A percentile compares a stretch with the other conserved stretches of the same genome.
These are phyloP conservation scores for Psittacara wagleri DNA, from an alignment of 2,113 vertebrate species.

Conservation along the genomic window DNA sequence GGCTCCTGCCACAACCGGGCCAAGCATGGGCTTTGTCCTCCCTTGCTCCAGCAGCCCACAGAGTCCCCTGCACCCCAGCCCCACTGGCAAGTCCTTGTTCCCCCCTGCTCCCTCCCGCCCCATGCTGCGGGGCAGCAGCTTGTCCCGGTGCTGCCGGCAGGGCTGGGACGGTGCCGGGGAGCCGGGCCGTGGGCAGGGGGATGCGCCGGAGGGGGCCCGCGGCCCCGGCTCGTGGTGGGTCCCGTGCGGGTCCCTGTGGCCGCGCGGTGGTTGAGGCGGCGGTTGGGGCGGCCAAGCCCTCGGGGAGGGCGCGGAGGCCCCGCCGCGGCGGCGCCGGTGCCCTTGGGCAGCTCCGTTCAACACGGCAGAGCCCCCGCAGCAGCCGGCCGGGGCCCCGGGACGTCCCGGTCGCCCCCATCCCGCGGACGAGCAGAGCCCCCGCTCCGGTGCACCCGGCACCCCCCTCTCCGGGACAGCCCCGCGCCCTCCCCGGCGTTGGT, in stretches of 20 bases:
- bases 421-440: not conserved
- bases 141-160: not conserved
- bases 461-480: not conserved
- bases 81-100: not conserved
- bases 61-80: not conserved
- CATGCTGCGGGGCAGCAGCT: not conserved
- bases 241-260: not conserved
- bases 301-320: not conserved
- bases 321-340: not conserved
- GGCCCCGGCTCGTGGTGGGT: not conserved
- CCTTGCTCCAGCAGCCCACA: too few species aligned
- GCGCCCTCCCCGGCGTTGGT: not conserved
- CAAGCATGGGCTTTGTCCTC: accelerated
- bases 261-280: not conserved
- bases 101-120: not conserved
- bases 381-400: not conserved
- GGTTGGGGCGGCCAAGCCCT: not conserved
- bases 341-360: not conserved
- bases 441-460: not conserved
- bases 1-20: not conserved
- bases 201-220: not conserved
- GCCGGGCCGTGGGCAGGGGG: too few species aligned
- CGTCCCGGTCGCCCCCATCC: not conserved
- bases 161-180: not conserved
- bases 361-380: not conserved